Base-by-base conservation (phyloP, 1,140 invertebrate species). In the Pemphigus obesinymphae region DNA sequence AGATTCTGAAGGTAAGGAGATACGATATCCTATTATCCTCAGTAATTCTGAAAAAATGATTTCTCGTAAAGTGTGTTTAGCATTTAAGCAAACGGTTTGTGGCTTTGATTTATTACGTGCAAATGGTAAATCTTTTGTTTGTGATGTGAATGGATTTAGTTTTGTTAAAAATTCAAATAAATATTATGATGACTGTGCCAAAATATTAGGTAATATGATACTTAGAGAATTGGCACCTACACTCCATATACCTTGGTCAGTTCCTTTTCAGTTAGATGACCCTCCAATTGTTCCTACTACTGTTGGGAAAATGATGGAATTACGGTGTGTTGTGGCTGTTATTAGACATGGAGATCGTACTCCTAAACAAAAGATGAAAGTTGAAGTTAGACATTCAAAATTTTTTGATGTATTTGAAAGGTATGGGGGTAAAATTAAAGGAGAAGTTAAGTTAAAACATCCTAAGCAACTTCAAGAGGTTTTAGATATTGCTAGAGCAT, bases 301-400 rank as follows among this genome's bases (percentile, higher is more conserved):
- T 1, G 97, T 97, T 87, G 98, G 98, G 11, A 99, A 98, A 89
- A 99, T 99, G 96, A 99, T 99, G 98, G 98, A 99, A 87, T 88
- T 99, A 72, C 89, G 98, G 37, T 99, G 97, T 88, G 97, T 99
- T 1, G 96, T 99, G 37, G 97, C 95, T n/a, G 95, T 99, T 1
- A 99, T 99, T 76, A 88, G 98, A 84, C 98, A 99, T 86, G 98
- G 98, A 0, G 98, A 99, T 88, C 89, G 98, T 85, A 99, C 98
- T 15, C 98, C 98, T 0, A 99, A 99, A 88, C 98, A 99, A 88
- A 99, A 99, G 89, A 99, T 99, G 97, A 99, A 99, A 89, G 97
- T 99, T 85, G 97, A 99, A 91, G 97, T 99, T n/a, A 91, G 97
- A 82, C 96, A 99, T 91, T 95, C 93, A 40, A 97, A 97, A 93